Base-by-base conservation (phyloP, 1,140 invertebrate species). In the Sesamia nonagrioides region DNA sequence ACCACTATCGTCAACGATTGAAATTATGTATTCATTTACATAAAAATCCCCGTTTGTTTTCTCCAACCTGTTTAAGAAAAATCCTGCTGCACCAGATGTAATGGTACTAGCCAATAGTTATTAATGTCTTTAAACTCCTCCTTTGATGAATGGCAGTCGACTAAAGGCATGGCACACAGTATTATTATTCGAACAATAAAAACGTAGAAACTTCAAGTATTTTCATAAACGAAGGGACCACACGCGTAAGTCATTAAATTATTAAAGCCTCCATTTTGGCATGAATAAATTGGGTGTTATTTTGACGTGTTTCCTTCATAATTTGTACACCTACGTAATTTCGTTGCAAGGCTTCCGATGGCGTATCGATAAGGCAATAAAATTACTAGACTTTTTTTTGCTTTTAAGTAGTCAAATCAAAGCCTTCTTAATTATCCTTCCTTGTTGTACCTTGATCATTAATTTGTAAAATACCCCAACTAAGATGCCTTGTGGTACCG, bases 171-270 rank as follows among this genome's bases (percentile, higher is more conserved):
- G 6, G 17, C 54, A 50, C 45, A 77, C 81, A 82, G 52, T 50
- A 71, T 50, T n/a, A 5, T 18, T 18, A 72, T 72, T 18, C 69
- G 50, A 72, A 50, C n/a, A 52, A 72, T 72, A 56, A 37, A 35
- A 54, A 35, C n/a, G 48, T 56, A 54, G 63, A 48, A 18, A 68
- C 35, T 61, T 42, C 13, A 73, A 73, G 52, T 45, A 40, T 61
- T 74, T 74, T 61, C 78, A 78, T 83, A 87, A 85, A 71, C 68
- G 84, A 37, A 37, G 37, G 79, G 91, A 91, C 91, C 92, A 92
- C 92, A 91, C 91, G 91, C 72, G 74, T 77, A 45, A 79, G 82
- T 86, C 82, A 88, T 91, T 90, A 74, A 61, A 74, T 74, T 86
- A 74, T 74, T 80, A 48, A 61, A 63, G 81, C 84, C 86, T 85